Base-by-base conservation (phyloP, 2,888 invertebrate species). In the Macrophya annulata region DNA sequence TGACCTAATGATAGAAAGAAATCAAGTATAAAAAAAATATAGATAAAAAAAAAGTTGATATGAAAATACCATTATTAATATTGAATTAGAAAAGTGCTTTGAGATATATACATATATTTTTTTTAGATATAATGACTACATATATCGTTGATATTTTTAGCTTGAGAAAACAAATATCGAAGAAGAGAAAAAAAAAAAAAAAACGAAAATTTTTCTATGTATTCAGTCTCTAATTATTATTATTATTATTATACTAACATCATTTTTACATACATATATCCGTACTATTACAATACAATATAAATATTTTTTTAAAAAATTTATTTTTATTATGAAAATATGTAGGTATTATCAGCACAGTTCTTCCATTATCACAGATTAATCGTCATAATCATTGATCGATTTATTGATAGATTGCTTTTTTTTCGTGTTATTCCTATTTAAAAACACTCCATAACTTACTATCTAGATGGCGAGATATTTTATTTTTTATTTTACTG, bases 91-190 rank as follows among this genome's bases (percentile, higher is more conserved):
- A 71, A 37, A 62, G 62, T 62, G 71, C 71, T 40, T 40, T 40
- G 71, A 71, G 71, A 71, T 40, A 40, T 65, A 25, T 25, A 68
- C 15, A 37, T 25, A 68, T 40, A 71, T 71, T 37, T 71, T 71
- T 71, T 40, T 71, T 25, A 37, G 37, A 71, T 37, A 71, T 71
- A 40, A 37, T 40, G n/a, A 71, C 31, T 71, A 71, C 21, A 37
- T 71, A 37, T 31, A 71, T 71, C 40, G 71, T 71, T 71, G 40
- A 71, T 71, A 71, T 40, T 40, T 40, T 37, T 71, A 71, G 40
- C 40, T 71, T 6, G n/a, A 71, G 9, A 40, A 40, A 40, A 17
- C 3, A 71, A 71, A 68, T 68, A 31, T 68, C 15, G 62, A 62
- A 10, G 10, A 25, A 62, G 25, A 1, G 25, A 9, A 62, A 62